Evolutionary conservation across 2,888 invertebrate species (phyloP).

Genomic region (Argyresthia goedartella): DNA sequence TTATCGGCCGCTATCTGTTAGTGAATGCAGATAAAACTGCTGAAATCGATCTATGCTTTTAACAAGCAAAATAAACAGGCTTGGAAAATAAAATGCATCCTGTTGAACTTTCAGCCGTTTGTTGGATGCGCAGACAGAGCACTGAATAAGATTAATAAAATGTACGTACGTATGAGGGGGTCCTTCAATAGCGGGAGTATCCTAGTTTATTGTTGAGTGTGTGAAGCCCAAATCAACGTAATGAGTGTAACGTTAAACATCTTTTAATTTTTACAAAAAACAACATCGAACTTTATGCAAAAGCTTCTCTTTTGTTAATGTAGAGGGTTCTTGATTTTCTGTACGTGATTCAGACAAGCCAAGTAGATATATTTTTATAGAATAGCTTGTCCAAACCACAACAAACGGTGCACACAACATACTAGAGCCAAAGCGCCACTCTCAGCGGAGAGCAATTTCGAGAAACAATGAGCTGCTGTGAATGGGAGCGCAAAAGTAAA

Average conservation of each 20-base stretch:
- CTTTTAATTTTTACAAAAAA: no score
- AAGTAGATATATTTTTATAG: neutral
- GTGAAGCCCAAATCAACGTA: no score
- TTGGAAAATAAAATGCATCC: neutral
- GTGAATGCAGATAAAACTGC: conserved; percentile 48
- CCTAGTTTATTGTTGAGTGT: no score
- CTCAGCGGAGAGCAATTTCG: conserved; percentile 58
- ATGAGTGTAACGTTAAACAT: no score
- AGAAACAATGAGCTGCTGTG: conserved; percentile 60
- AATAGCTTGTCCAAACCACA: conserved; percentile 4
- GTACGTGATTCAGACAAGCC: neutral
- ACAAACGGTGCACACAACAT: conserved; percentile 25
- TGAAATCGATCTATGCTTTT: conserved; percentile 30
- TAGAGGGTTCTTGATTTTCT: neutral
- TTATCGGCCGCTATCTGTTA: conserved; percentile 55
- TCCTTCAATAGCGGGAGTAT: no score
- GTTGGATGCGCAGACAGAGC: neutral
- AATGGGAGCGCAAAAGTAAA: conserved; percentile 57
- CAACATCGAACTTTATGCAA: no score
- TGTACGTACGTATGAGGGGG: neutral
- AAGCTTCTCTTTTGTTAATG: neutral
- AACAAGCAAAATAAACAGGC: conserved; percentile 5
- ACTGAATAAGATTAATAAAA: neutral
- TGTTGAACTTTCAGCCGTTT: neutral
- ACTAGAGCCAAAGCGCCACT: conserved; percentile 47